Evolutionary conservation across 2,113 vertebrate species (phyloP), one percentile per base, ranked within the genome.

Genomic region (Seriola rivoliana): DNA sequence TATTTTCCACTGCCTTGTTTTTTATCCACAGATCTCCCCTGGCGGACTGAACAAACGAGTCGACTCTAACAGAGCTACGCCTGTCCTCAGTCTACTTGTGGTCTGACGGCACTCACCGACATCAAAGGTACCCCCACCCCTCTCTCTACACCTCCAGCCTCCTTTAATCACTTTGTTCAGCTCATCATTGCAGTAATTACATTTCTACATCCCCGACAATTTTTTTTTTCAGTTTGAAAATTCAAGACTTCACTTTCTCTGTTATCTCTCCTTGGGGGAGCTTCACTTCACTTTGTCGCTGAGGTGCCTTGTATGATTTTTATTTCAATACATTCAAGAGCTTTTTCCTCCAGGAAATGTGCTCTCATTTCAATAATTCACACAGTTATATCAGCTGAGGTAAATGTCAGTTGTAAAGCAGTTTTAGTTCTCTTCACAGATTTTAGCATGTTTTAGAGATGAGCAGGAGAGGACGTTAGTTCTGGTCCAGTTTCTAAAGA

Each of bases 71-170:
- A 55, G 73, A 88, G 76, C 76, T 54, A 34, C 72, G 32, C 64
- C 70, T 82, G 73, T 78, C 81, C 80, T 82, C 82, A 34, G 81
- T 90, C 85, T 85, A 71, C 81, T 91, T 46, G 65, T 71, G 71
- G 79, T 87, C 89, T 90, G 88, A 93, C 90, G 69, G 87, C 80
- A 64, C 79, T 67, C 78, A 14, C 70, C 34, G 9, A 87, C 91
- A 85, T 94, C 93, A 93, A 93, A 95, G 94, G 93, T 95, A 95
- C 67, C 16, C 34, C 48, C n/a, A 1, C 74, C 71, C 59, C 73
- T 64, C 52, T 57, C 67, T 63, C 82, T 64, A 50, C 82, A 88
- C 80, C 85, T 85, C 81, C 65, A 85, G 84, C 85, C 78, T 71
- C 72, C 83, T 86, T 91, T 92, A 91, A 88, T 91, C 91, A 84